Base-by-base conservation (phyloP, 2,888 invertebrate species). In the Mythimna impura region DNA sequence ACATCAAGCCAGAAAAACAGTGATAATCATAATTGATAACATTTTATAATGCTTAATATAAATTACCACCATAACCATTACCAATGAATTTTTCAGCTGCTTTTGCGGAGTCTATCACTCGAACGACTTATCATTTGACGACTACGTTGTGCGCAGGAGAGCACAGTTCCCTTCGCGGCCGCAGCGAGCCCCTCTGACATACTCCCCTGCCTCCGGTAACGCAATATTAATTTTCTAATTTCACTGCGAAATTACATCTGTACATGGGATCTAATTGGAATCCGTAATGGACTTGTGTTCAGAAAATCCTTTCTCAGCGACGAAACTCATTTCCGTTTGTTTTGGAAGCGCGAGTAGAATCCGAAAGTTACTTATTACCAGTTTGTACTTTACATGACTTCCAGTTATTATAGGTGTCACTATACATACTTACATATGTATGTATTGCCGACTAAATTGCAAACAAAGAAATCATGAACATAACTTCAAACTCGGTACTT, bases 141-240 rank as follows among this genome's bases (percentile, higher is more conserved):
- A 47, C 20, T 12, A 64, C 30, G 25, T 17, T n/a, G n/a, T 47
- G 68, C 52, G 68, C 43, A 58, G 30, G 22, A 60, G 63, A 36
- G 36, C 22, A 30, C 12, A 22, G 30, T 40, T 63, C 20, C 47
- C 55, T 34, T 17, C 50, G 17, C 25, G 43, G 47, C 14, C 30
- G 4, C 1, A n/a, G 60, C 60, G 1, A 43, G 60, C 55, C 79
- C 63, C 72, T 81, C 64, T 67, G 43, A 47, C 78, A 61, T 40
- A 67, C 66, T 54, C 79, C 60, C 67, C 61, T 54, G 36, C 73
- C 82, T 80, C 67, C 73, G 66, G 82, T 79, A 82, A 81, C 85
- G 87, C 87, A 87, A 90, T 90, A 89, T 91, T 89, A 88, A 90
- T 91, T 92, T 91, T 90, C 87, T 91, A 90, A 92, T 91, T 92